Conservation (phyloP, 2,797 vertebrate genomes). For the Gambelia wislizenii region DNA sequence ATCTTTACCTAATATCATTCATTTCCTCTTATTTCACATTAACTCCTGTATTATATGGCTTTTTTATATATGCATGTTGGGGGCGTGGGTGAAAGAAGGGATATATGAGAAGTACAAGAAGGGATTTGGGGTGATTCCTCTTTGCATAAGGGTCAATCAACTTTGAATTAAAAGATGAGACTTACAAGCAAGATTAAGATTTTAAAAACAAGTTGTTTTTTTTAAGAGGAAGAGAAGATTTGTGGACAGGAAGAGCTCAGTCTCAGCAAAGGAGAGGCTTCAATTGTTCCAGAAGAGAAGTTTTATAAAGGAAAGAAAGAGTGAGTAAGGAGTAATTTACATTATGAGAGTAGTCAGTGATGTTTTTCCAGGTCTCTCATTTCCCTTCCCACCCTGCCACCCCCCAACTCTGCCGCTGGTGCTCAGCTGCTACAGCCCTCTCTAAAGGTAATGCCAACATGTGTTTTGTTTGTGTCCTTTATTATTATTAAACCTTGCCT, state of each 20-base stretch:
- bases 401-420: background rate
- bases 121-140: too few relatives aligned
- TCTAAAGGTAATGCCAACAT: constrained; percentile 15
- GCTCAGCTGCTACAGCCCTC: constrained; percentile 20
- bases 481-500: constrained; percentile 34
- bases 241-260: background rate
- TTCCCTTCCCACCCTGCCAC: too few relatives aligned
- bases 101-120: too few relatives aligned
- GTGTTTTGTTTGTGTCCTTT: constrained; percentile 18
- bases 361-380: too few relatives aligned
- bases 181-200: background rate
- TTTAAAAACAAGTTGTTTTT: background rate
- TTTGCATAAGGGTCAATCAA: too few relatives aligned
- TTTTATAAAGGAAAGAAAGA: constrained; percentile 34
- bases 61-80: too few relatives aligned
- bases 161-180: background rate
- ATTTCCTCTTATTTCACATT: too few relatives aligned
- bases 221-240: constrained; percentile 10
- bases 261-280: constrained; percentile 24
- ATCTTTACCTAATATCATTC: too few relatives aligned
- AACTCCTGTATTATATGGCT: too few relatives aligned
- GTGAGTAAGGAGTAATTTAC: constrained; percentile 31
- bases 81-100: too few relatives aligned
- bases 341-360: constrained; percentile 5
- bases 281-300: constrained; percentile 13